phyloP scores from a whole-genome alignment of 2,888 invertebrate genomes.

The Rotaria sp. region DNA sequence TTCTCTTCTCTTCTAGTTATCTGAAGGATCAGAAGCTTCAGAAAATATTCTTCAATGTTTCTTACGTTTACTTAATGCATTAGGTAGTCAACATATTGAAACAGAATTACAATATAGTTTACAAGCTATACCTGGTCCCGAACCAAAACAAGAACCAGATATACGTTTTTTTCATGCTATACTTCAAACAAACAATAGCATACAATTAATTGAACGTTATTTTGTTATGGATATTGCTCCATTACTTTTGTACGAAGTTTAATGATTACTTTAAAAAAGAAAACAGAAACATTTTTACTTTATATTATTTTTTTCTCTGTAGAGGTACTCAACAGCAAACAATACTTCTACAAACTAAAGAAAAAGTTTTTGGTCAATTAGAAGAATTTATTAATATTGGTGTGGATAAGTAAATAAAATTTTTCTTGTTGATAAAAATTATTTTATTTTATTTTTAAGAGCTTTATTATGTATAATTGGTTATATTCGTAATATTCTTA shows the following conservation, averaged over 20 bases:
- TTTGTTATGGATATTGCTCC: conserved; percentile 23
- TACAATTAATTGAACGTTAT: conserved; percentile 71
- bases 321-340: conserved; percentile 78
- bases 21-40: not conserved
- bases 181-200: conserved; percentile 83
- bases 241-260: conserved; percentile 66
- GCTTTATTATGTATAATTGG: not conserved
- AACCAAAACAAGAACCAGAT: conserved; percentile 77
- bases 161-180: conserved; percentile 85
- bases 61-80: conserved; percentile 70
- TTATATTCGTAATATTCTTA: conserved; percentile 65
- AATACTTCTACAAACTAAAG: conserved; percentile 79
- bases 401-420: not conserved
- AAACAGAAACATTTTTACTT: too few relatives aligned
- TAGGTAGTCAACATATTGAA: conserved; percentile 82
- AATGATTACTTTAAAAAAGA: not conserved
- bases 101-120: conserved; percentile 79
- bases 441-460: not conserved
- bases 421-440: not conserved
- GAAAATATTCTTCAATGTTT: conserved; percentile 24
- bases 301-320: conserved; percentile 45
- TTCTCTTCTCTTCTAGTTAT: not conserved
- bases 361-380: conserved; percentile 69
- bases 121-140: conserved; percentile 63
- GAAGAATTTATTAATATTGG: conserved; percentile 26